These are phyloP conservation scores for Neopipo cinnamomea DNA, from an alignment of 2,113 vertebrate species.

Conservation along the genomic window DNA sequence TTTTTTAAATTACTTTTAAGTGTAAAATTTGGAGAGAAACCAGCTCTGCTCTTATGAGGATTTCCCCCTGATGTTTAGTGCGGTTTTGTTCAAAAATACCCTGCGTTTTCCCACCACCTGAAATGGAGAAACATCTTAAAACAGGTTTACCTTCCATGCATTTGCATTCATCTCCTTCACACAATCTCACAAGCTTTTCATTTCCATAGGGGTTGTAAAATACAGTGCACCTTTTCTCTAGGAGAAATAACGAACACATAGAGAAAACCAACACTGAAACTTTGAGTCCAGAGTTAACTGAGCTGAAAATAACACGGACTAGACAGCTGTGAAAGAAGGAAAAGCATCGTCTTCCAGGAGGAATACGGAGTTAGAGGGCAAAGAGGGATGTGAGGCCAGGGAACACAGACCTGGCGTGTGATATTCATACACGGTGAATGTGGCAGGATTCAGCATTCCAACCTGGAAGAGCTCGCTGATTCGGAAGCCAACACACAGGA, in stretches of 20 bases:
- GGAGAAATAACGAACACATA: neutral
- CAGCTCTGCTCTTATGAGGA: neutral
- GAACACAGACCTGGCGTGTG: slow-evolving; percentile 74
- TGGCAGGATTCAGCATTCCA: slow-evolving; percentile 74
- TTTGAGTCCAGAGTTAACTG: neutral
- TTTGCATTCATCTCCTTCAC: slow-evolving; percentile 82
- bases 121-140: neutral
- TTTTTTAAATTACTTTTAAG: neutral
- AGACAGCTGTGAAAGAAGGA: neutral
- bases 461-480: slow-evolving; percentile 77
- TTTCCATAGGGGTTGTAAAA: slow-evolving; percentile 76
- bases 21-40: neutral
- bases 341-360: neutral
- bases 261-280: neutral
- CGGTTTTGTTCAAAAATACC: neutral
- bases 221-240: slow-evolving; percentile 83
- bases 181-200: slow-evolving; percentile 80
- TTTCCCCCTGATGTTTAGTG: neutral
- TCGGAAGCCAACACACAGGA: slow-evolving; percentile 79
- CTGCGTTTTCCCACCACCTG: neutral
- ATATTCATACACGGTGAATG: slow-evolving; percentile 83
- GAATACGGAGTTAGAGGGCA: neutral
- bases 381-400: neutral
- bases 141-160: slow-evolving; percentile 87
- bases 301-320: neutral